Evolutionary conservation across 2,113 vertebrate species (phyloP).

Genomic region (Bos taurus): DNA sequence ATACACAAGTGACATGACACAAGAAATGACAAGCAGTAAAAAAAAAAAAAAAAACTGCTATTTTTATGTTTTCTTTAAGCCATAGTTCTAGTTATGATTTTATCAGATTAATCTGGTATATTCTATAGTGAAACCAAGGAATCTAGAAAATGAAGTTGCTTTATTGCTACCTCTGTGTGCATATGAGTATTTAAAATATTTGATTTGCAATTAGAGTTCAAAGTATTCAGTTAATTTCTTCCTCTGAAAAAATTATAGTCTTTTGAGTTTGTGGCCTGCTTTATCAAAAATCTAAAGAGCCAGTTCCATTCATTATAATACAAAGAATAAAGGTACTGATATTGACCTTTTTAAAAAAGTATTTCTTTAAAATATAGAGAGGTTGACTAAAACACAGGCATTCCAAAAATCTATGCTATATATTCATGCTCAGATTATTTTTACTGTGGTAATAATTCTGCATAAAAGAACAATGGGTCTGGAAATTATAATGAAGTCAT

Average conservation of each 20-base stretch:
- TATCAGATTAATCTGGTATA: not conserved
- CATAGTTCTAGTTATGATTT: not conserved
- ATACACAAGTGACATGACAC: not conserved
- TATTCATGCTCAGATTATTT: not conserved
- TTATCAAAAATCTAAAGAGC: slow-evolving; percentile 18
- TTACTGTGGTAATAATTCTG: not conserved
- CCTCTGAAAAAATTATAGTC: not conserved
- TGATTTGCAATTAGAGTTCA: not conserved
- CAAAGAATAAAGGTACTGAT: not conserved
- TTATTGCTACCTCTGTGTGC: not conserved
- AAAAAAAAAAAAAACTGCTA: too few relatives aligned
- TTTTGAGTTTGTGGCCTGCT: not conserved
- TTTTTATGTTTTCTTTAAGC: not conserved
- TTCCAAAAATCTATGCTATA: not conserved
- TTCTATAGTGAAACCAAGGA: not conserved
- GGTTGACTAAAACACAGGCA: not conserved
- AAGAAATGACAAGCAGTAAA: too few relatives aligned
- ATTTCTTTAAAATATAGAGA: not conserved
- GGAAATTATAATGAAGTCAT: not conserved
- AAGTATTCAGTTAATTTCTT: not conserved
- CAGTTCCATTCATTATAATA: not conserved
- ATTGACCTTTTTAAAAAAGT: slow-evolving; percentile 5
- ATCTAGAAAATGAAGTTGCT: not conserved
- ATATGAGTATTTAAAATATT: not conserved
- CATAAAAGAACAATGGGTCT: not conserved